These are phyloP conservation scores for Nebria brevicollis DNA, from an alignment of 2,888 invertebrate species.

Conservation along the genomic window DNA sequence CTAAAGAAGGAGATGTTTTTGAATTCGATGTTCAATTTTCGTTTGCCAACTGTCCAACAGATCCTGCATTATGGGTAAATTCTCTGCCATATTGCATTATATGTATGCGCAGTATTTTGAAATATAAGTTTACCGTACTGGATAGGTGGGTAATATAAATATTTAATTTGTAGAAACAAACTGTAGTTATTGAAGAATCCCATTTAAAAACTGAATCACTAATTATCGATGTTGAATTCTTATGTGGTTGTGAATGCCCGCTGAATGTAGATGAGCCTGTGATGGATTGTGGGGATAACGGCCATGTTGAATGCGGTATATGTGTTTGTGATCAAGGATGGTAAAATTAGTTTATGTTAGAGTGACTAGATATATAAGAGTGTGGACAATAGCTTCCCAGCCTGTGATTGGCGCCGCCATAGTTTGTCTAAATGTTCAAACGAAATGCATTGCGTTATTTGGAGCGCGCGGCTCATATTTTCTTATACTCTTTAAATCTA, in stretches of 20 bases:
- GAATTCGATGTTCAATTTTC: constrained; percentile 73
- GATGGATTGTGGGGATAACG: constrained; percentile 65
- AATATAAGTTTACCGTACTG: too few species aligned
- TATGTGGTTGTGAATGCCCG: constrained; percentile 77
- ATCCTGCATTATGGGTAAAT: constrained; percentile 63
- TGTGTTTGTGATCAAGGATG: constrained; percentile 73
- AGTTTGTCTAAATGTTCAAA: too few species aligned
- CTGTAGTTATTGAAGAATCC: constrained; percentile 77
- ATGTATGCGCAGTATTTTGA: too few species aligned
- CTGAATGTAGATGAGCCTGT: constrained; percentile 54
- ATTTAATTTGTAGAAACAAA: constrained; percentile 58
- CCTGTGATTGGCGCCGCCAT: too few species aligned
- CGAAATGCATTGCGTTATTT: too few species aligned
- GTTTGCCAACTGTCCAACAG: constrained; percentile 67
- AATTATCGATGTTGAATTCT: constrained; percentile 76
- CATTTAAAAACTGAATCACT: constrained; percentile 78
- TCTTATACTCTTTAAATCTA: too few species aligned
- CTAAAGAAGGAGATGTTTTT: constrained; percentile 71
- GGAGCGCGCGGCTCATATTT: too few species aligned
- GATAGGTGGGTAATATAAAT: constrained; percentile 8
- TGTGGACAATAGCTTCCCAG: too few species aligned
- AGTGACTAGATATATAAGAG: too few species aligned
- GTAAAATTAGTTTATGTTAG: constrained; percentile 60
- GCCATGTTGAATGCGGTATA: constrained; percentile 71
- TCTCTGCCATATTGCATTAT: not conserved